A percentile compares a stretch with the other conserved stretches of the same genome.
phyloP scores from a whole-genome alignment of 2,888 invertebrate species.

The Acleris cristana region DNA sequence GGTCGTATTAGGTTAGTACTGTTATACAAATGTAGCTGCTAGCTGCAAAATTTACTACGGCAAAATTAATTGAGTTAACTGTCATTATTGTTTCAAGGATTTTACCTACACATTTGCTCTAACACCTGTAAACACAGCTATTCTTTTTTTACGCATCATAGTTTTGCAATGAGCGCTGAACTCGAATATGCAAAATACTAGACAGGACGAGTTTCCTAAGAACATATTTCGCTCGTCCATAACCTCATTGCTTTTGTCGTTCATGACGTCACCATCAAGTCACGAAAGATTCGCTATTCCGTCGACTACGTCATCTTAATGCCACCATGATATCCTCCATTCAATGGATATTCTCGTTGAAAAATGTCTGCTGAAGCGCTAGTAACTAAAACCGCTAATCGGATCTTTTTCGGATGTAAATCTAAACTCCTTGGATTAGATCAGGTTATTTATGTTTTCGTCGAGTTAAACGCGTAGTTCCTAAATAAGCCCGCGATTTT shows the following conservation, averaged over 20 bases:
- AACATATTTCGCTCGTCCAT: neutral
- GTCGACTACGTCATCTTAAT: neutral
- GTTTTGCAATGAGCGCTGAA: no score
- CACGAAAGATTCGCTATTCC: constrained; percentile 6
- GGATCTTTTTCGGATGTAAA: neutral
- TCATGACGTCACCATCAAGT: constrained; percentile 20
- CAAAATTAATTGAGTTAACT: no score
- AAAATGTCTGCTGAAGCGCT: neutral
- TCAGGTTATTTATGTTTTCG: neutral
- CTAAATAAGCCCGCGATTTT: constrained; percentile 8
- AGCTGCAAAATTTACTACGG: no score
- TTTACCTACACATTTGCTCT: no score
- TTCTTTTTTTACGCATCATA: no score
- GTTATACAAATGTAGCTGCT: no score
- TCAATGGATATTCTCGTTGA: constrained; percentile 11
- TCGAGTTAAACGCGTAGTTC: neutral
- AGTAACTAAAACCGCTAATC: constrained; percentile 10
- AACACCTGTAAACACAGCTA: no score
- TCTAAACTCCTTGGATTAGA: neutral
- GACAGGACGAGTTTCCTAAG: no score
- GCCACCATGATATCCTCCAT: constrained; percentile 17
- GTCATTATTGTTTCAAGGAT: no score
- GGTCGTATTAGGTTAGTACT: no score
- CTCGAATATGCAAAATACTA: no score
- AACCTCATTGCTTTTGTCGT: constrained; percentile 25